A percentile compares a stretch with the other conserved stretches of the same genome.
Evolutionary conservation across 2,797 vertebrate species (phyloP).

Genomic region (Diplodus sargus): DNA sequence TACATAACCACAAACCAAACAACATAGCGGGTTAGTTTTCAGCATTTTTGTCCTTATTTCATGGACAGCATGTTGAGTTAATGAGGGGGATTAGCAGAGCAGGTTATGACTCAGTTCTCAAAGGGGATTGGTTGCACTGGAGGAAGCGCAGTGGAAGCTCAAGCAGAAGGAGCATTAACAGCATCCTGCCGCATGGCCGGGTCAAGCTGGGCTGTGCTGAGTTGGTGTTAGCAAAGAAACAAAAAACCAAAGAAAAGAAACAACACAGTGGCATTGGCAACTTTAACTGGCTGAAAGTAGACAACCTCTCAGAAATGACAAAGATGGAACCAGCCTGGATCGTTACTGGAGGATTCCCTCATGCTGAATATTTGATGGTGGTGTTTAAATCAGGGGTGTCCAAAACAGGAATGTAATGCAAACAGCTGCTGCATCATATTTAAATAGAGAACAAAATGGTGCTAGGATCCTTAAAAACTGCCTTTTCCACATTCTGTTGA

Average conservation of each 20-base stretch:
- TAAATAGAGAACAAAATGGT: neutral
- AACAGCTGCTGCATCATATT: neutral
- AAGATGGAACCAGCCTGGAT: conserved; percentile 26
- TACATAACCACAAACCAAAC: conserved; percentile 68
- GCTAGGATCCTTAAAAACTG: too few species aligned
- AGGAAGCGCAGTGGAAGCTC: conserved; percentile 75
- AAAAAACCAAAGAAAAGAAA: conserved; percentile 44
- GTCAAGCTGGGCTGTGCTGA: conserved; percentile 67
- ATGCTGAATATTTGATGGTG: conserved; percentile 9
- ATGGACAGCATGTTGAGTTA: conserved; percentile 62
- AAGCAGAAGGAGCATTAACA: conserved; percentile 76
- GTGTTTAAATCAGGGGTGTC: conserved; percentile 17
- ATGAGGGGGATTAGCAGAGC: conserved; percentile 62
- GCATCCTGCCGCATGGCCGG: conserved; percentile 63
- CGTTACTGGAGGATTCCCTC: conserved; percentile 15
- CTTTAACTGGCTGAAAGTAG: conserved; percentile 87
- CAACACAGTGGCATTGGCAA: conserved; percentile 77
- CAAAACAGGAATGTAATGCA: too few species aligned
- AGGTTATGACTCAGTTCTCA: conserved; percentile 83
- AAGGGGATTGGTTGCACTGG: conserved; percentile 78
- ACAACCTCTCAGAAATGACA: conserved; percentile 75
- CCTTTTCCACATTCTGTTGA: too few species aligned
- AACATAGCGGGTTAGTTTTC: conserved; percentile 57
- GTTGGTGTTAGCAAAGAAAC: conserved; percentile 69
- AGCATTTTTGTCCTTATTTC: conserved; percentile 59